Conservation (phyloP, 2,797 vertebrate species). For the Cetoscarus ocellatus region DNA sequence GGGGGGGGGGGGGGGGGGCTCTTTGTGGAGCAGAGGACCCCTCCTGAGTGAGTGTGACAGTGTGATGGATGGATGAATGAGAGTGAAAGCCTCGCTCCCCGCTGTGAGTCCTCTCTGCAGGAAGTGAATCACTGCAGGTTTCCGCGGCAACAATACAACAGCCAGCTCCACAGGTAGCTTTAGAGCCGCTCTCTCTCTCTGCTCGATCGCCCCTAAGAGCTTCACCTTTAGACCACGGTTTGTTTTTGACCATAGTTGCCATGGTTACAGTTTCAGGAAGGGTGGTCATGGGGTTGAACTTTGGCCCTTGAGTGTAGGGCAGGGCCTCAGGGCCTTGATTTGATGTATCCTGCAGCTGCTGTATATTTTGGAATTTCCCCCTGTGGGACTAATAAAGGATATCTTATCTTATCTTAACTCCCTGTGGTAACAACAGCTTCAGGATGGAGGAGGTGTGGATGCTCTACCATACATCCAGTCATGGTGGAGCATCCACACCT, state of each 20-base stretch:
- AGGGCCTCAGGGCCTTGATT: no score
- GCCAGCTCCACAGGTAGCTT: conserved; percentile 41
- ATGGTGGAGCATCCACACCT: no score
- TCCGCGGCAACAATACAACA: conserved; percentile 20
- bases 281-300: background rate
- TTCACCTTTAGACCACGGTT: conserved; percentile 33
- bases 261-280: background rate
- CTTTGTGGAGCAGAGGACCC: background rate
- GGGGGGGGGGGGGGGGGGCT: no score
- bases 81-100: conserved; percentile 2
- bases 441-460: no score
- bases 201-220: conserved; percentile 7
- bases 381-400: no score
- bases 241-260: conserved; percentile 26
- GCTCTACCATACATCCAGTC: no score
- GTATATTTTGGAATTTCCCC: no score
- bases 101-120: conserved; percentile 31
- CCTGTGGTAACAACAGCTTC: no score
- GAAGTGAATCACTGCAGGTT: conserved; percentile 48
- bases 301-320: no score
- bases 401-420: no score
- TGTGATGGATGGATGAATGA: background rate
- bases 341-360: no score
- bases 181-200: background rate
- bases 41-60: no score